A percentile compares a stretch with the other conserved stretches of the same genome.
Conservation (phyloP, 92 coral and sea anemone species). For the Palythoa caribaeorum region DNA sequence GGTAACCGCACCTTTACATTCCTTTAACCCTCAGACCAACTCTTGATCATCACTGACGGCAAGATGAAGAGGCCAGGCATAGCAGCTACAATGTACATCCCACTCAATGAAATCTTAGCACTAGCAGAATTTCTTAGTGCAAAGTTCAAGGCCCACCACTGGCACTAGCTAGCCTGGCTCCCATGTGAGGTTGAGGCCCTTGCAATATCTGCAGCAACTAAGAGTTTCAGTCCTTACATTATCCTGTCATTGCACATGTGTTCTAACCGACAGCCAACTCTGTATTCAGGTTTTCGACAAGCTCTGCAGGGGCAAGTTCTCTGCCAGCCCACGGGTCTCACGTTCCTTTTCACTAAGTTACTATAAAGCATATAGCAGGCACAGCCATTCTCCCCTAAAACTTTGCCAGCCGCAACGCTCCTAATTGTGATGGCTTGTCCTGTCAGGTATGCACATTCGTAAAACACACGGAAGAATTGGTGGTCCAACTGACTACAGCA, state of each 20-base stretch:
- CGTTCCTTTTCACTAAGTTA: neutral
- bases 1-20: neutral
- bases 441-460: conserved; percentile 14
- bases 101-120: neutral
- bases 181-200: conserved; percentile 28
- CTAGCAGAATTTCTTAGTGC: conserved; percentile 1
- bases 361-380: neutral
- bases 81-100: no score
- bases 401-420: conserved; percentile 4
- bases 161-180: conserved; percentile 2
- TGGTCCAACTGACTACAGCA: conserved; percentile 24
- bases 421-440: neutral
- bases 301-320: conserved; percentile 4
- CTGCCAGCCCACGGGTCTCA: neutral
- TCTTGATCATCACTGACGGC: neutral
- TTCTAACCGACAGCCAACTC: conserved; percentile 15
- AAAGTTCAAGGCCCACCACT: conserved; percentile 9
- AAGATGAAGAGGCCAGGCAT: no score
- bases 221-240: neutral
- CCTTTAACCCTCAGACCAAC: conserved; percentile 2
- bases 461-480: conserved; percentile 30
- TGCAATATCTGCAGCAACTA: neutral
- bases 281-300: neutral
- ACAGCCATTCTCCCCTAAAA: neutral
- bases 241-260: neutral